A percentile compares a stretch with the other conserved stretches of the same genome.
Evolutionary conservation across 2,888 invertebrate species (phyloP).

Genomic region (Siphlonurus alternatus): DNA sequence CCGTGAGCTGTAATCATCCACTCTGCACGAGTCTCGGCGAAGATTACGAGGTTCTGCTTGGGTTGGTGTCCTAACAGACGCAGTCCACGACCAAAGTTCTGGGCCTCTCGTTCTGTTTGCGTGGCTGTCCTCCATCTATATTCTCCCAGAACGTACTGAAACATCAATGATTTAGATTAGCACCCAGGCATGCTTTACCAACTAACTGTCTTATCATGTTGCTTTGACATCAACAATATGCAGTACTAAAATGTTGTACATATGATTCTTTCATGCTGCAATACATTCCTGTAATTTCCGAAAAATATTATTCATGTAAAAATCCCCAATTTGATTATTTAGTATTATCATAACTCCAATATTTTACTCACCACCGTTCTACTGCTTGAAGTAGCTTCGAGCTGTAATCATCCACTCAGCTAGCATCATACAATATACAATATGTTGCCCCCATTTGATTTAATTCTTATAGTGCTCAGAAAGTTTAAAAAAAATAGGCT

Average conservation of each 20-base stretch:
- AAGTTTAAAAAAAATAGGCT: too few relatives aligned
- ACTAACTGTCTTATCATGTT: not conserved
- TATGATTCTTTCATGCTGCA: too few relatives aligned
- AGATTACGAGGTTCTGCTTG: constrained; percentile 68
- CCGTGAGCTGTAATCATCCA: constrained; percentile 97
- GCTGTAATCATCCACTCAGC: too few relatives aligned
- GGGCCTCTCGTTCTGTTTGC: constrained; percentile 59
- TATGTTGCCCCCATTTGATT: too few relatives aligned
- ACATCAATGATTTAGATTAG: constrained; percentile 15
- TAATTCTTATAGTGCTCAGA: too few relatives aligned
- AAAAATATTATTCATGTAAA: too few relatives aligned
- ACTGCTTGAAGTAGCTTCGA: too few relatives aligned
- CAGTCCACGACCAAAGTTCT: constrained; percentile 69
- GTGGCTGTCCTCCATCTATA: constrained; percentile 79
- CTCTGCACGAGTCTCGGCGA: constrained; percentile 94
- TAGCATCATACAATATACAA: too few relatives aligned
- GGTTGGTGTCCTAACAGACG: constrained; percentile 58
- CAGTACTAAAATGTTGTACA: not conserved
- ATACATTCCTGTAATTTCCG: too few relatives aligned
- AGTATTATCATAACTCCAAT: too few relatives aligned
- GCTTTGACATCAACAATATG: not conserved
- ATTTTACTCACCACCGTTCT: too few relatives aligned
- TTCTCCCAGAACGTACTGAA: constrained; percentile 77
- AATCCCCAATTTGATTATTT: too few relatives aligned
- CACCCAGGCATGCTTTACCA: constrained; percentile 4